Evolutionary conservation across 2,888 invertebrate species (phyloP).

Genomic region (Apomyelois bistriatella): DNA sequence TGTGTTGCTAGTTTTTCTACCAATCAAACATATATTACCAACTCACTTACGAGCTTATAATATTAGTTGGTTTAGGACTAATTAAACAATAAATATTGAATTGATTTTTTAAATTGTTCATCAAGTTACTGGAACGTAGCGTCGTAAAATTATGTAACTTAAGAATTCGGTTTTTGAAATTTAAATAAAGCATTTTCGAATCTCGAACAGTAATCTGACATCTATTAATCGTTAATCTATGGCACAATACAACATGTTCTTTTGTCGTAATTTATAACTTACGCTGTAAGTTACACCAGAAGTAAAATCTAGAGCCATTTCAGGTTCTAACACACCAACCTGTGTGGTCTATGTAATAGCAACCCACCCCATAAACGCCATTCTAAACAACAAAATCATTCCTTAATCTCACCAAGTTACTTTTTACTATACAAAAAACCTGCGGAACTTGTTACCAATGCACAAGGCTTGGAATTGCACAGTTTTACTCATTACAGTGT

Average conservation of each 20-base stretch:
- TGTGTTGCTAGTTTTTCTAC: no score
- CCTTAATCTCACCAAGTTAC: conserved; percentile 15
- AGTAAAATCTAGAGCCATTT: neutral
- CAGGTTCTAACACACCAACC: conserved; percentile 17
- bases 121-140: no score
- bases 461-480: conserved; percentile 19
- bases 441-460: conserved; percentile 11
- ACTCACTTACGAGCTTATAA: no score
- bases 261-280: neutral
- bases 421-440: neutral
- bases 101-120: no score
- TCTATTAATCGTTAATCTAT: neutral
- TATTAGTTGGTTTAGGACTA: no score
- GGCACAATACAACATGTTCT: neutral
- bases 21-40: no score
- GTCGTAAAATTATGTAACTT: no score
- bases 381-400: conserved; percentile 27
- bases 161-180: no score
- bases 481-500: neutral
- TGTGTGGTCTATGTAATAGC: conserved; percentile 31
- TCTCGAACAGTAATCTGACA: no score
- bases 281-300: neutral
- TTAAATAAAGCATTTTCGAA: no score
- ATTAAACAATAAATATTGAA: no score
- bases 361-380: conserved; percentile 27